Percentiles rank a stretch among this genome's conserved stretches.
phyloP scores from a whole-genome alignment of 2,113 vertebrate genomes.

The Arvicanthis niloticus region DNA sequence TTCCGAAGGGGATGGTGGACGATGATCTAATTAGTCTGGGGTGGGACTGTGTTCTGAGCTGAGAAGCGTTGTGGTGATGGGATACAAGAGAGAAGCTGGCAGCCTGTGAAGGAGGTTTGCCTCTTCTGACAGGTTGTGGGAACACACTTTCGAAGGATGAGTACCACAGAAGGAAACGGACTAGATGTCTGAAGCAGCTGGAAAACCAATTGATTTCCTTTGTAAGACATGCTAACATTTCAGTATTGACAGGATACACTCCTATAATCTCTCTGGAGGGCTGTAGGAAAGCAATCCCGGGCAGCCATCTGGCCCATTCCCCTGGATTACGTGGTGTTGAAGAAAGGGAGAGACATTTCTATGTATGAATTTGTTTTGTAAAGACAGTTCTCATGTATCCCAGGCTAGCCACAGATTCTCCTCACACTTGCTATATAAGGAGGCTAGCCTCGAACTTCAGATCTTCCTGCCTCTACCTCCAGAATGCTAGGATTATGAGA shows the following conservation, averaged over 20 bases:
- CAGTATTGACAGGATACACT: slow-evolving; percentile 40
- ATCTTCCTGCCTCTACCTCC: neutral
- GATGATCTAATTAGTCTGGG: neutral
- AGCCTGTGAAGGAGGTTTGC: neutral
- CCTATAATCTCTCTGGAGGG: slow-evolving; percentile 1
- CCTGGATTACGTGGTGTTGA: neutral
- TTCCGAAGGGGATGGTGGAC: neutral
- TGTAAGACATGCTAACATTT: neutral
- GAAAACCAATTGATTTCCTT: slow-evolving; percentile 58
- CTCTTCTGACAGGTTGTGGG: slow-evolving; percentile 22
- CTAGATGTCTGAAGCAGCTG: slow-evolving; percentile 48
- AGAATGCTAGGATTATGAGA: neutral
- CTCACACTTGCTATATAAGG: neutral
- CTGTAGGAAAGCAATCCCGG: slow-evolving; percentile 9
- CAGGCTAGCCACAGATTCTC: neutral
- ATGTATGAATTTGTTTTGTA: neutral
- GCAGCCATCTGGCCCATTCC: neutral
- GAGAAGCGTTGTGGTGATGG: neutral
- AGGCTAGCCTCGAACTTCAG: neutral
- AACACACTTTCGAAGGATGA: slow-evolving; percentile 49
- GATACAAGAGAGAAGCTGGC: neutral
- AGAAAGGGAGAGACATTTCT: slow-evolving; percentile 21
- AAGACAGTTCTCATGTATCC: neutral
- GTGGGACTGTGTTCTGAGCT: neutral
- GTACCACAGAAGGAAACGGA: slow-evolving; percentile 47